Evolutionary conservation across 2,113 vertebrate species (phyloP), one percentile per base, ranked within the genome.

Genomic region (Miniopterus natalensis): DNA sequence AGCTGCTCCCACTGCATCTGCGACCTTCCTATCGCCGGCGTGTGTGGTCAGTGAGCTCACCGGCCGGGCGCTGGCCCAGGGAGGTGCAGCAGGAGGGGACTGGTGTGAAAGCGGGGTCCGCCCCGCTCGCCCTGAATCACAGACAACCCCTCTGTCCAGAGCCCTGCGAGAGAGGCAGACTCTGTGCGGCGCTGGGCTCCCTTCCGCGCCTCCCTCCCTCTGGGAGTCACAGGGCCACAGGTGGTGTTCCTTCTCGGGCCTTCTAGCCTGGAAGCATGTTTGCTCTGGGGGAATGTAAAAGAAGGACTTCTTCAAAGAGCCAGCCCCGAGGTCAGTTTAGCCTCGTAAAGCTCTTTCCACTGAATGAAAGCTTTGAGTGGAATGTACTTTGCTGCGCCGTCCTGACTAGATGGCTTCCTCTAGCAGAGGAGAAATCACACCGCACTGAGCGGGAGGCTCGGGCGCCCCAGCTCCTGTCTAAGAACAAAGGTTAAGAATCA

Each of bases 241-340:
- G 2, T 31, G 6, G 45, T 53, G 36, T 25, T 86, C 84, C n/a
- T 79, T 86, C 75, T 10, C 18, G 12, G 42, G 21, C 59, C 87
- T 91, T 70, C 55, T 23, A 40, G 31, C n/a, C 81, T 71, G 2
- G 53, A 29, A 84, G n/a, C 36, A 3, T 68, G 9, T 63, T 77
- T 70, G 36, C 27, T 51, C 40, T 57, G 57, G 75, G 23, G 23
- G 17, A 23, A 20, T 36, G 20, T 59, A 21, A 49, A 90, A 75
- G 42, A 86, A 79, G 42, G 40, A 47, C 51, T 53, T 80, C 51
- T 73, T 95, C 59, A 84, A 63, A 91, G 89, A 73, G 40, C 17
- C 53, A n/a, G 61, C 12, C 14, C 36, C 70, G 42, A 59, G 84
- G 66, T 21, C 47, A 25, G 27, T 31, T 79, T 74, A 21, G 47